Percentiles rank a stretch among this genome's conserved stretches.
phyloP scores from a whole-genome alignment of 2,113 vertebrate species.

The Sceloporus tristichus region DNA sequence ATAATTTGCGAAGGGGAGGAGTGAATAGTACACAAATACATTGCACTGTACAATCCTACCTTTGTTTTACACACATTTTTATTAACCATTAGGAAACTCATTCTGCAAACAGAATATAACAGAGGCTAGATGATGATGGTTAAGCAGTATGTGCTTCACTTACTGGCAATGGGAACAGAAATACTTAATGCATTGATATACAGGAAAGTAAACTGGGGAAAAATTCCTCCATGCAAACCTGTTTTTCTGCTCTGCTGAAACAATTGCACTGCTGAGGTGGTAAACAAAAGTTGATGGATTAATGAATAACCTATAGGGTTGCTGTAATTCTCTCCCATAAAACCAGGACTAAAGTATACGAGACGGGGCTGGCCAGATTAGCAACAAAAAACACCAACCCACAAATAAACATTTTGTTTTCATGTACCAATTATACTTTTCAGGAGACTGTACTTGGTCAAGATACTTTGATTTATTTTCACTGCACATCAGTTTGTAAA shows the following conservation, averaged over 20 bases:
- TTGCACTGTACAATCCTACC: constrained; percentile 24
- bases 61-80: constrained; percentile 27
- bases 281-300: no score
- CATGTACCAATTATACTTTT: no score
- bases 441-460: no score
- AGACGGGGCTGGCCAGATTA: no score
- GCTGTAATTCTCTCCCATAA: no score
- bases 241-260: neutral
- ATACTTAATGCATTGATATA: neutral
- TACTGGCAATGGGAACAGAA: constrained; percentile 3
- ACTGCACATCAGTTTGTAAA: no score
- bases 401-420: no score
- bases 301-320: no score
- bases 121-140: neutral
- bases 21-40: constrained; percentile 21
- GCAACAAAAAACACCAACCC: no score
- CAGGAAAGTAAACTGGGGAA: neutral
- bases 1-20: constrained; percentile 47
- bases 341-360: no score
- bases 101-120: constrained; percentile 8
- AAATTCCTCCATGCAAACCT: neutral
- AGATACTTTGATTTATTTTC: no score
- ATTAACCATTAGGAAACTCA: constrained; percentile 29
- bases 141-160: constrained; percentile 28
- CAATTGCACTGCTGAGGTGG: no score